phyloP scores from a whole-genome alignment of 2,113 vertebrate species.

The Toxostoma redivivum region DNA sequence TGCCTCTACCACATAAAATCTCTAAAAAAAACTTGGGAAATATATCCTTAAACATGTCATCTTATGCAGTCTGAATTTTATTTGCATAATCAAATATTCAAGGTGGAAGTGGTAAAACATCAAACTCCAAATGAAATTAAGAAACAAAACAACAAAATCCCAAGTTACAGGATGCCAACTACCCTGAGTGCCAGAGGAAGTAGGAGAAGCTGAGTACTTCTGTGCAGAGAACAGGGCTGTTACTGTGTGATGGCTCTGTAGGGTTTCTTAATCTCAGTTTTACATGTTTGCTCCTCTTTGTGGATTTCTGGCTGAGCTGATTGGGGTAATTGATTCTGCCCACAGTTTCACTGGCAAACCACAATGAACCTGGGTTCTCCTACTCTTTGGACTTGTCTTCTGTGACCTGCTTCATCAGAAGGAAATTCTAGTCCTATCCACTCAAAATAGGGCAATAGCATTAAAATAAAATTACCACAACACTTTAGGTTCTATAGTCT shows the following conservation, averaged over 20 bases:
- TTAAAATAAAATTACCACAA: background rate
- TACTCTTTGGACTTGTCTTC: background rate
- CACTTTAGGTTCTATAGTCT: background rate
- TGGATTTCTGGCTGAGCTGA: background rate
- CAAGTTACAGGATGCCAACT: background rate
- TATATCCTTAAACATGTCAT: background rate
- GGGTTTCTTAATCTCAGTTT: background rate
- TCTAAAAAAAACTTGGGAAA: background rate
- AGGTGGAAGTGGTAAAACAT: background rate
- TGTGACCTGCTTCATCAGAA: background rate
- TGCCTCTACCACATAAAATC: background rate
- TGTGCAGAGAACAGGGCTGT: background rate
- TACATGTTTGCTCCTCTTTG: background rate
- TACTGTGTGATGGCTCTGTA: background rate
- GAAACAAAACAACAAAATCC: background rate
- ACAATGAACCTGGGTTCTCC: background rate
- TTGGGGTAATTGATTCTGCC: background rate
- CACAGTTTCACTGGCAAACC: background rate
- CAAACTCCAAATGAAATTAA: background rate
- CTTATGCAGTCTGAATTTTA: background rate
- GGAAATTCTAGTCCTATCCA: background rate
- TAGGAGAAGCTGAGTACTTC: background rate
- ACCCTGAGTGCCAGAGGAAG: background rate
- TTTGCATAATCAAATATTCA: background rate
- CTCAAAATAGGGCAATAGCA: background rate